phyloP scores from a whole-genome alignment of 2,113 vertebrate species.

The Syngnathus scovelli region DNA sequence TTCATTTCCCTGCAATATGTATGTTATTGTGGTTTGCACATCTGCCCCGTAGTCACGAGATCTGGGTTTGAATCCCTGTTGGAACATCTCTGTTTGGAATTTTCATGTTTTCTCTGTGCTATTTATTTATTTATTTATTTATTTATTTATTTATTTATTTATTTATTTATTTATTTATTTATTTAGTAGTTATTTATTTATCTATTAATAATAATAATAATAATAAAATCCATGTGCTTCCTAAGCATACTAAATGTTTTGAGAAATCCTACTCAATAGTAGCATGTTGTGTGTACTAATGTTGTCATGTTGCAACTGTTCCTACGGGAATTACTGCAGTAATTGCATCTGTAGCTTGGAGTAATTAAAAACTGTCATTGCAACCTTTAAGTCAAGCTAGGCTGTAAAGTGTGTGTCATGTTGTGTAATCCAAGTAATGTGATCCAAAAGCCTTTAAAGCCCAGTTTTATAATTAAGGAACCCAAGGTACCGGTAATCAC shows the following conservation, averaged over 20 bases:
- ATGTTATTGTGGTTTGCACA: neutral
- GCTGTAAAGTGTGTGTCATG: slow-evolving; percentile 6
- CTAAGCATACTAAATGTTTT: too few relatives aligned
- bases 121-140: too few relatives aligned
- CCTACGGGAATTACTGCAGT: slow-evolving; percentile 54
- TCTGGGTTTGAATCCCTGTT: too few relatives aligned
- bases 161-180: too few relatives aligned
- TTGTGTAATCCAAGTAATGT: neutral
- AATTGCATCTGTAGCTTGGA: slow-evolving; percentile 52
- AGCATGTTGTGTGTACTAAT: neutral
- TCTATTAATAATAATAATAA: neutral
- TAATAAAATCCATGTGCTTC: neutral
- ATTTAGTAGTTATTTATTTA: too few relatives aligned
- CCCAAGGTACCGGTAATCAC: neutral
- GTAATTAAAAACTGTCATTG: slow-evolving; percentile 59
- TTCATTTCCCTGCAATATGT: neutral
- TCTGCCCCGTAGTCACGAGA: too few relatives aligned
- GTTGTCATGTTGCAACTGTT: slow-evolving; percentile 26
- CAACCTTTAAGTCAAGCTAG: slow-evolving; percentile 20
- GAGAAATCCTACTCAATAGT: neutral
- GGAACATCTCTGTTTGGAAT: too few relatives aligned
- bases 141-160: too few relatives aligned
- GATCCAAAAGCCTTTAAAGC: neutral
- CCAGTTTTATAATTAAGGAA: neutral
- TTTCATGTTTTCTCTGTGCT: too few relatives aligned